Evolutionary conservation across 1,140 invertebrate species (phyloP).

Genomic region (Stratiolaelaps scimitus): DNA sequence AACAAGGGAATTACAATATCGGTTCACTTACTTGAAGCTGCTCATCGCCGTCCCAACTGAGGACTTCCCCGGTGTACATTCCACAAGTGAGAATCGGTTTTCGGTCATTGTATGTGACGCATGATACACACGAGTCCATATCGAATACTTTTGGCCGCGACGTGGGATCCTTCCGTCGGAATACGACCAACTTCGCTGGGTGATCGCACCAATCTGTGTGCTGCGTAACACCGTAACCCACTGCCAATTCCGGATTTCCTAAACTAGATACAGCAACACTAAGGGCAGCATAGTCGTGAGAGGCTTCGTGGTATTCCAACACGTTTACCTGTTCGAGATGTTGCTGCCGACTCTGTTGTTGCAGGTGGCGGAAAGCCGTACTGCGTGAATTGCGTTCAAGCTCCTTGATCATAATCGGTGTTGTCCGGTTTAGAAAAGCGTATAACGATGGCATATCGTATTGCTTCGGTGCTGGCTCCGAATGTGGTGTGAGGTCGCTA

Average conservation of each 20-base stretch:
- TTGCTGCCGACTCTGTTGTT: background rate
- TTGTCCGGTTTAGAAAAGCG: conserved; percentile 11
- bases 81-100: conserved; percentile 19
- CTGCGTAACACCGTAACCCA: background rate
- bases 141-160: background rate
- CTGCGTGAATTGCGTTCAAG: conserved; percentile 7
- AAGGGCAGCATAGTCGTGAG: conserved; percentile 1
- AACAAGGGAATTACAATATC: background rate
- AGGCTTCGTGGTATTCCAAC: conserved; percentile 6
- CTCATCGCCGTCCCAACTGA: conserved; percentile 11
- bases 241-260: conserved; percentile 7
- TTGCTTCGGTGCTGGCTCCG: background rate
- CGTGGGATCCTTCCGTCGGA: conserved; percentile 1
- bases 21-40: background rate
- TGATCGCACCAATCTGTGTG: conserved; percentile 22
- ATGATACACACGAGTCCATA: conserved; percentile 21
- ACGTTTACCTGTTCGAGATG: background rate
- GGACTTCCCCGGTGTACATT: conserved; percentile 26
- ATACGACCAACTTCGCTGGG: background rate
- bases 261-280: background rate
- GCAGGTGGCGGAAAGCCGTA: conserved; percentile 13
- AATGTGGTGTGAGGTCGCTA: background rate
- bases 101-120: conserved; percentile 6
- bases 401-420: conserved; percentile 19
- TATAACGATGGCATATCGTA: conserved; percentile 23